Evolutionary conservation across 2,113 vertebrate species (phyloP).

Genomic region (Furnarius figulus): DNA sequence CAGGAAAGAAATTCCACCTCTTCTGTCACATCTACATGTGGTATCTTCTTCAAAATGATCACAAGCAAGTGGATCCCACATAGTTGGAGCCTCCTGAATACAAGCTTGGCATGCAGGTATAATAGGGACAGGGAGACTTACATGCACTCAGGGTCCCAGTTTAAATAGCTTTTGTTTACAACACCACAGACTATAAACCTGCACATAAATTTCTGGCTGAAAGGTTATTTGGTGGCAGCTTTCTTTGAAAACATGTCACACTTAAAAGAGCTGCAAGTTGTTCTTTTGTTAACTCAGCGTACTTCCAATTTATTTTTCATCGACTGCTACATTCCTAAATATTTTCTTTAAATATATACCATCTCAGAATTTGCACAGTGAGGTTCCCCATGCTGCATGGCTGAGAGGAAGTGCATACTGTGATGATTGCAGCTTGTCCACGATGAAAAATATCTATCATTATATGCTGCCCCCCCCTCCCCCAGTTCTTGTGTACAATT

Average conservation of each 20-base stretch:
- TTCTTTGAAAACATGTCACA: not conserved
- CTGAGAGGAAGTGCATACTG: slow-evolving; percentile 42
- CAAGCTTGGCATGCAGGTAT: accelerated
- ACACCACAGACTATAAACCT: not conserved
- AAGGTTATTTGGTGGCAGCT: not conserved
- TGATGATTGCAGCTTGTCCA: slow-evolving; percentile 28
- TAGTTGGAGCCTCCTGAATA: not conserved
- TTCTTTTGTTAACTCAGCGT: not conserved
- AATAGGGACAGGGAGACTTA: not conserved
- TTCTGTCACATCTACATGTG: not conserved
- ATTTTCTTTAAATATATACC: slow-evolving; percentile 32
- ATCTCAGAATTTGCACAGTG: slow-evolving; percentile 5
- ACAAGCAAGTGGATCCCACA: not conserved
- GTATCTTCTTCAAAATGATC: not conserved
- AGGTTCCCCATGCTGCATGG: not conserved
- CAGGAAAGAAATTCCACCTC: not conserved
- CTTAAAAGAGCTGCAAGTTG: not conserved
- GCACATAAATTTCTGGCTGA: not conserved
- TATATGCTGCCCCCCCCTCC: not conserved
- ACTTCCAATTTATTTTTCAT: slow-evolving; percentile 52
- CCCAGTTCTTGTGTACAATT: not conserved
- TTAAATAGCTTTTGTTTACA: not conserved
- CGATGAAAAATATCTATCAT: slow-evolving; percentile 38
- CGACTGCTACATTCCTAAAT: slow-evolving; percentile 23
- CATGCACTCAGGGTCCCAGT: not conserved